Base-by-base conservation (phyloP, 37 sponge, comb jelly and placozoan species). In the Amphimedon queenslandica region DNA sequence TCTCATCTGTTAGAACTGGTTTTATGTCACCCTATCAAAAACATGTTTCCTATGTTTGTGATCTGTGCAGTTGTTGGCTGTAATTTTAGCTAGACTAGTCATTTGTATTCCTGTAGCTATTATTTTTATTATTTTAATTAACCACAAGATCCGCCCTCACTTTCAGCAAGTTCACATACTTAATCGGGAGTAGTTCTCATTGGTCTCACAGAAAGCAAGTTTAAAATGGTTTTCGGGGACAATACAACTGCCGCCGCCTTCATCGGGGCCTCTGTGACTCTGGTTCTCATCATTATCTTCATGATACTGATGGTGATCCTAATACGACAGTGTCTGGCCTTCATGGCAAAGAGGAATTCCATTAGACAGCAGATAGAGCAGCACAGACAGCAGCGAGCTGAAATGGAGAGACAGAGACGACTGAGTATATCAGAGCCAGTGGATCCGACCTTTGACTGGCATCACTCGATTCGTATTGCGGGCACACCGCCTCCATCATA, bases 251-350 rank as follows among this genome's bases (percentile, higher is more conserved):
- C 85, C 35, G 85, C 85, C 24, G 90, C 85, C 40, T 90, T 90
- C 64, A 90, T 90, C 37, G 90, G 90, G 2, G 90, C 90, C 8
- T 77, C 86, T 23, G 90, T 90, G 56, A 90, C 90, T 20, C 81
- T 90, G 16, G 61, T 90, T 21, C 70, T 90, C 41, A 87, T 82
- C 11, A 84, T 90, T 36, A 51, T 90, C 2, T 84, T 90, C 69
- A 80, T 90, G 77, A 80, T 90, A 1, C 73, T 90, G 23, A 76
- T 90, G 75, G 82, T 84, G 35, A 81, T 90, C 55, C 72, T 84
- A 56, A 76, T 90, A 32, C 71, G 81, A 57, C 90, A 81, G 42
- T 90, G 90, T 55, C 67, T 90, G 32, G 82, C 83, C 31, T 81
- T 84, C 67, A 58, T 84, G 40, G 76, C 81, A 3, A 86, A 80